phyloP scores from a whole-genome alignment of 2,113 vertebrate species.

The Hydrochoerus hydrochaeris region DNA sequence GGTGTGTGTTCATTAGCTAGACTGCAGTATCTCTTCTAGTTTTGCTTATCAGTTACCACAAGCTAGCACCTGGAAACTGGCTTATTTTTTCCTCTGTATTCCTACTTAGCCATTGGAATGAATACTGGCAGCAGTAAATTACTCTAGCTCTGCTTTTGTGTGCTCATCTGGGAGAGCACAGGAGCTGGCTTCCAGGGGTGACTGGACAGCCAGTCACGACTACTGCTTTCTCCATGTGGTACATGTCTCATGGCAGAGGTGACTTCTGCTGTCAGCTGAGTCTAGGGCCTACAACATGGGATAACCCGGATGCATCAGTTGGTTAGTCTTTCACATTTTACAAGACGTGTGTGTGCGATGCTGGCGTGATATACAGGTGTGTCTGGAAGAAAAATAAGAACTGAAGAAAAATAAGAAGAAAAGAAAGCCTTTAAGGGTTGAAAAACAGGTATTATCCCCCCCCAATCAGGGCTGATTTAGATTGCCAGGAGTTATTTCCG shows the following conservation, averaged over 20 bases:
- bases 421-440: neutral
- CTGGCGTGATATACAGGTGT: neutral
- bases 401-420: neutral
- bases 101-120: neutral
- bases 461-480: neutral
- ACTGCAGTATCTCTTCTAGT: neutral
- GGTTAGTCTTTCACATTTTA: neutral
- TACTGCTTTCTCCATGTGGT: neutral
- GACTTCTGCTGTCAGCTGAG: neutral
- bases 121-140: neutral
- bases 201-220: neutral
- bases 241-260: fast-evolving
- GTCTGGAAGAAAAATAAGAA: neutral
- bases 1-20: neutral
- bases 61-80: neutral
- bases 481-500: slow-evolving; percentile 14
- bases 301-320: neutral
- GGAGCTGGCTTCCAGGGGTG: neutral
- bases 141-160: neutral
- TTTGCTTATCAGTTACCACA: neutral
- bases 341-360: neutral
- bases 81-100: neutral
- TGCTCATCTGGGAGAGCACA: neutral
- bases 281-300: neutral
- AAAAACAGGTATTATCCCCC: neutral